These are phyloP conservation scores for Oryzias celebensis DNA, from an alignment of 2,113 vertebrate genomes.

Conservation along the genomic window DNA sequence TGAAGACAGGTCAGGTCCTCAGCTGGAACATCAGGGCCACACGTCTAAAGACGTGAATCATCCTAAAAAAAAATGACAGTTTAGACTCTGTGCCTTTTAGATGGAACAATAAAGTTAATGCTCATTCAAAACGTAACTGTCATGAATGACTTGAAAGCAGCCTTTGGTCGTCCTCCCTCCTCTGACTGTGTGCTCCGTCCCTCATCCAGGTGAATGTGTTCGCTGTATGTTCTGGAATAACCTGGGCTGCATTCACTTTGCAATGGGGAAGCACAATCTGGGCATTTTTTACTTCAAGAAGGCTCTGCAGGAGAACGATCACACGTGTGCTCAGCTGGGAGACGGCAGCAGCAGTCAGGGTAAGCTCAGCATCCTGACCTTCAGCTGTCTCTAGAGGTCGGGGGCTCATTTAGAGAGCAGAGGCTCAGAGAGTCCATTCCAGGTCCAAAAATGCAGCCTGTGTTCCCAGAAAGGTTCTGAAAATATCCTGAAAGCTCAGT, in stretches of 20 bases:
- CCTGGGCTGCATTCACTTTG: slow-evolving; percentile 98
- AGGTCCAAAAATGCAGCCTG: too few species aligned
- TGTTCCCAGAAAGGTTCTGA: too few species aligned
- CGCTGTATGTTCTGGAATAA: slow-evolving; percentile 99
- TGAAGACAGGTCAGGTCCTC: slow-evolving; percentile 89
- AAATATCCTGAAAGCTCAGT: too few species aligned
- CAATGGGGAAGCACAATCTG: slow-evolving; percentile 98
- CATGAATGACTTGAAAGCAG: too few species aligned
- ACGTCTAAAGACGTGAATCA: too few species aligned
- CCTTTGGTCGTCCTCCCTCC: too few species aligned
- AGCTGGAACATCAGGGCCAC: too few species aligned
- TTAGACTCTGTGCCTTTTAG: too few species aligned
- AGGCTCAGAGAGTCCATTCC: too few species aligned
- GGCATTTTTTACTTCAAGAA: slow-evolving; percentile 99
- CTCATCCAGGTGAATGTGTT: slow-evolving; percentile 89
- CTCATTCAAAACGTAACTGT: too few species aligned
- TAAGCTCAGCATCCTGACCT: slow-evolving; percentile 53
- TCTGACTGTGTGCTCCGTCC: neutral
- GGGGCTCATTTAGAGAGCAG: neutral
- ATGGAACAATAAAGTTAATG: too few species aligned
- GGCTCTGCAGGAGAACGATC: slow-evolving; percentile 96
- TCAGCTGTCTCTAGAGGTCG: neutral
- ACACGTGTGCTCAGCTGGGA: slow-evolving; percentile 89
- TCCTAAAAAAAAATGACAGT: too few species aligned
- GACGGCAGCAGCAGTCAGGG: slow-evolving; percentile 82